Evolutionary conservation across 2,888 invertebrate genomes (phyloP), one percentile per base, ranked within the genome.

Genomic region (Dasypolia templi): DNA sequence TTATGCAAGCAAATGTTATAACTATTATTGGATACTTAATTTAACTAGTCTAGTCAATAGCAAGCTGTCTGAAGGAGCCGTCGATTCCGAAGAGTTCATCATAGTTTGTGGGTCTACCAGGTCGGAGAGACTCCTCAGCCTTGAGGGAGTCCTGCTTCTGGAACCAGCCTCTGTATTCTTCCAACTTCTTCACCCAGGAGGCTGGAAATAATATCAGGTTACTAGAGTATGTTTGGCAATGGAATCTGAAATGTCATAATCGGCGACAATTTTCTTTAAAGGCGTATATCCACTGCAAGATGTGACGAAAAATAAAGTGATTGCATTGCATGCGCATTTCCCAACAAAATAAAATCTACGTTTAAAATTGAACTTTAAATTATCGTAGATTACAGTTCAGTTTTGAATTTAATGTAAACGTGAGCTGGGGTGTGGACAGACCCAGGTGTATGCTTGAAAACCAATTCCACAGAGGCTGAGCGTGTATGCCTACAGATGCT

Each of bases 31-130:
- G 35, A 0, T 53, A 35, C 17, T 51, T 14, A 56, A 26, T 26
- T 19, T 26, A 44, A 22, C 22, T 75, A 46, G 9, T 44, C 82
- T 93, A 95, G 94, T 98, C 98, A 88, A 98, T 98, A 80, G 97
- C 95, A 32, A 99, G 95, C 92, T 98, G 98, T 90, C 98, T 97
- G 92, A 98, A 98, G 35, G 98, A 98, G 62, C 98, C 98, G 85
- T 98, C 98, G 86, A 98, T 97, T 4, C 98, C 98, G 87, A 98
- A 98, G 0, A 98, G 95, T 88, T 98, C 98, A 83, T 98, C 98
- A 85, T 98, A 97, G 82, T 98, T 98, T 89, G 98, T 98, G 68
- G 98, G 98, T 89, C 97, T 98, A 46, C 98, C 98, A 0, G 98
- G 98, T 88, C 98, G 97, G 64, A 98, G 97, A 0, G 97, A 95